Evolutionary conservation across 2,113 vertebrate genomes (phyloP).

Genomic region (Tragelaphus buxtoni): DNA sequence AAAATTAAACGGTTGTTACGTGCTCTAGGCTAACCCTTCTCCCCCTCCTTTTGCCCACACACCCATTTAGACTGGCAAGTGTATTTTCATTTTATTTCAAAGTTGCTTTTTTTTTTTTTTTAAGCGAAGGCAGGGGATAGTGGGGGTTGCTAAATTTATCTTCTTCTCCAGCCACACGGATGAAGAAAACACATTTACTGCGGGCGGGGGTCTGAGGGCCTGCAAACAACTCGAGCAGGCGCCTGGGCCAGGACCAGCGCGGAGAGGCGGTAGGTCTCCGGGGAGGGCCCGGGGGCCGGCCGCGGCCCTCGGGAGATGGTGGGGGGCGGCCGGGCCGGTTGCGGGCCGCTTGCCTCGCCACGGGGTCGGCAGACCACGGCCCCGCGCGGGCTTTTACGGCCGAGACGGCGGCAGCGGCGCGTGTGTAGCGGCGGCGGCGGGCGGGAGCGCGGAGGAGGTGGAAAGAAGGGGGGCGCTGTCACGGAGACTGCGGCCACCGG

Average conservation of each 20-base stretch:
- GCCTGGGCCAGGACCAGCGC: constrained; percentile 41
- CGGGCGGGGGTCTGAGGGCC: constrained; percentile 69
- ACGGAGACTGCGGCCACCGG: constrained; percentile 61
- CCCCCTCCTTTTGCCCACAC: constrained; percentile 17
- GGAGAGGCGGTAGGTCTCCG: constrained; percentile 46
- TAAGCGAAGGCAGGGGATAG: constrained; percentile 44
- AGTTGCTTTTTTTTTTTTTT: neutral
- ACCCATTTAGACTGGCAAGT: constrained; percentile 31
- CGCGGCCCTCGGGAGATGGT: constrained; percentile 49
- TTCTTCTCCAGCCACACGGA: constrained; percentile 54
- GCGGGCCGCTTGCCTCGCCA: constrained; percentile 53
- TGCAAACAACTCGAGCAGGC: constrained; percentile 51
- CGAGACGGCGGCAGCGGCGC: constrained; percentile 60
- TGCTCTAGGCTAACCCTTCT: constrained; percentile 28
- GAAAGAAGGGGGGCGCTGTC: constrained; percentile 72
- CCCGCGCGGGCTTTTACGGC: constrained; percentile 71
- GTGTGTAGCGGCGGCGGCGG: constrained; percentile 62
- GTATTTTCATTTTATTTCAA: constrained; percentile 63
- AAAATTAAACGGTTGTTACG: constrained; percentile 5
- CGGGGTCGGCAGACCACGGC: constrained; percentile 57
- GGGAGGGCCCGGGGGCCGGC: constrained; percentile 47
- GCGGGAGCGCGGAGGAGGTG: constrained; percentile 70
- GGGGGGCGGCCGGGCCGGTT: constrained; percentile 32
- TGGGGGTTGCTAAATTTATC: constrained; percentile 70
- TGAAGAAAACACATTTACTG: constrained; percentile 62